phyloP scores from a whole-genome alignment of 2,113 vertebrate genomes.

The Sorex araneus region DNA sequence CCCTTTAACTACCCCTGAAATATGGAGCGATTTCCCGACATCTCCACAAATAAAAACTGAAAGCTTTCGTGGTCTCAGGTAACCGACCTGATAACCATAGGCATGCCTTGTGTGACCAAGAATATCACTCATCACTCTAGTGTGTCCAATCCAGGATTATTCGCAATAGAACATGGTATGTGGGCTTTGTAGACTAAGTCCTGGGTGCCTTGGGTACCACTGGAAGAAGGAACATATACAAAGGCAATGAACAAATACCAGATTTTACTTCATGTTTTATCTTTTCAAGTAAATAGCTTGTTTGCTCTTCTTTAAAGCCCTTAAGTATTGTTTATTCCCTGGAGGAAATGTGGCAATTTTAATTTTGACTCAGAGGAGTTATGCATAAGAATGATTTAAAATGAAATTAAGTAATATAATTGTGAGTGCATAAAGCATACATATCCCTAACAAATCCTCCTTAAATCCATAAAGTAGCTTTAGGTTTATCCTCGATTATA shows the following conservation, averaged over 20 bases:
- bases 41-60: constrained; percentile 84
- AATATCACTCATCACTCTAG: constrained; percentile 81
- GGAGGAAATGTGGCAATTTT: not conserved
- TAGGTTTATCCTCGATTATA: constrained; percentile 3
- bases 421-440: not conserved
- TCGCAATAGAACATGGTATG: constrained; percentile 66
- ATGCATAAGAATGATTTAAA: constrained; percentile 2
- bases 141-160: constrained; percentile 74
- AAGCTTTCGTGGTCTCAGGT: constrained; percentile 81
- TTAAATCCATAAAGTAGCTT: constrained; percentile 42
- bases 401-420: constrained; percentile 37
- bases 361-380: constrained; percentile 20
- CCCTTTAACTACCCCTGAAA: constrained; percentile 82
- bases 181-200: constrained; percentile 34
- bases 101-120: constrained; percentile 73
- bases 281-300: constrained; percentile 31
- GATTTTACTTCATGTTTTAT: constrained; percentile 24
- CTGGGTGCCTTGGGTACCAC: not conserved
- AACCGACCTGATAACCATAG: constrained; percentile 79
- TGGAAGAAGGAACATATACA: not conserved
- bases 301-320: constrained; percentile 1
- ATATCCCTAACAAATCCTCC: constrained; percentile 28
- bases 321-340: constrained; percentile 37
- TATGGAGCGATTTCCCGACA: constrained; percentile 82
- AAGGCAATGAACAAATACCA: constrained; percentile 12